phyloP scores from a whole-genome alignment of 2,888 invertebrate genomes.

The Thera obeliscata region DNA sequence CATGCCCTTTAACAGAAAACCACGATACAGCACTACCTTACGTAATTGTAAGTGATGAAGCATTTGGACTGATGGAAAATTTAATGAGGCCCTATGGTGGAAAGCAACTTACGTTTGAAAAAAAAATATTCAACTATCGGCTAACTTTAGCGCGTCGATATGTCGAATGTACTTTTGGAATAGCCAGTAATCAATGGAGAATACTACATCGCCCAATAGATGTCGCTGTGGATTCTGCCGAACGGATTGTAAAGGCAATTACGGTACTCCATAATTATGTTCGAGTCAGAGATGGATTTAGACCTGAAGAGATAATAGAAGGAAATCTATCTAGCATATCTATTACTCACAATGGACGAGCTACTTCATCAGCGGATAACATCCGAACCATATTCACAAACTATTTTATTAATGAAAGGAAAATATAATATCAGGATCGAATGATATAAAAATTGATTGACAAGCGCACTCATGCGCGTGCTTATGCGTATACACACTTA shows the following conservation, averaged over 20 bases:
- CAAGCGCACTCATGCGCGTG: no score
- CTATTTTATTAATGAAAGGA: no score
- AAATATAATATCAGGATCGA: no score
- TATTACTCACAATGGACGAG: no score
- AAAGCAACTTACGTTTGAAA: not conserved
- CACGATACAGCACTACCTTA: not conserved
- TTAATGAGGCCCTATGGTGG: constrained; percentile 2
- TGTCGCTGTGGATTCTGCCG: not conserved
- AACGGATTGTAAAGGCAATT: not conserved
- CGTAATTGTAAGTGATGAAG: constrained; percentile 2
- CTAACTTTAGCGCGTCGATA: constrained; percentile 1
- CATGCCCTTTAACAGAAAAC: not conserved
- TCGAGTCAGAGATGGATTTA: no score
- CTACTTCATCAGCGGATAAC: no score
- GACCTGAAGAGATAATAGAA: no score
- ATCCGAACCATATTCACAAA: no score
- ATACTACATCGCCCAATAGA: constrained; percentile 1
- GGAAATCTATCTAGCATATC: no score
- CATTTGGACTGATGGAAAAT: not conserved
- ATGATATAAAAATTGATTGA: no score
- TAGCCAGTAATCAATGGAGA: not conserved
- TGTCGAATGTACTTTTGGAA: not conserved
- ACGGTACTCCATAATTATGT: no score
- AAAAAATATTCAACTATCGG: constrained; percentile 1
- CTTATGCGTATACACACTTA: no score